Conservation (phyloP, 2,797 vertebrate species). For the Salarias fasciatus region DNA sequence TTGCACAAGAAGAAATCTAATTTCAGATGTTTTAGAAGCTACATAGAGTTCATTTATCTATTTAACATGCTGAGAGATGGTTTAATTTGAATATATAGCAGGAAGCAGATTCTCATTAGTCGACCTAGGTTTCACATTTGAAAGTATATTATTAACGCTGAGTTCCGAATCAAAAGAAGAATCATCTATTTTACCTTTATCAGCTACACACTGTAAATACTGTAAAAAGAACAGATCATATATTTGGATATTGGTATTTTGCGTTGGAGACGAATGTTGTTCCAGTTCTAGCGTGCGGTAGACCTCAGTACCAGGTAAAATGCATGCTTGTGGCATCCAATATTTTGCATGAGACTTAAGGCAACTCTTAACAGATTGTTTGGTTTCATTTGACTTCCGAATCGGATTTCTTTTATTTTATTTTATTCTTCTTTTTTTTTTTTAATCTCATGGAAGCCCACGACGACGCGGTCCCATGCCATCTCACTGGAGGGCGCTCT, state of each 20-base stretch:
- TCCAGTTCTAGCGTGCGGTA: slow-evolving; percentile 80
- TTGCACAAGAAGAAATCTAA: slow-evolving; percentile 69
- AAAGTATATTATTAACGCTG: slow-evolving; percentile 67
- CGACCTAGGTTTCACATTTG: slow-evolving; percentile 61
- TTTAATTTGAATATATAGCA: slow-evolving; percentile 68
- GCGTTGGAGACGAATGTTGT: slow-evolving; percentile 82
- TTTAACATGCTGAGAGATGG: slow-evolving; percentile 50
- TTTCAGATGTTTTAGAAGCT: slow-evolving; percentile 62
- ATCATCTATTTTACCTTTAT: slow-evolving; percentile 81
- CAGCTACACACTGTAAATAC: slow-evolving; percentile 83
- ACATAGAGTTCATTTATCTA: slow-evolving; percentile 60
- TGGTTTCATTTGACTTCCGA: slow-evolving; percentile 65
- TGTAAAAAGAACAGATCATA: slow-evolving; percentile 86
- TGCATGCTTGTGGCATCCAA: slow-evolving; percentile 84
- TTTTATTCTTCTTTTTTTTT: not conserved
- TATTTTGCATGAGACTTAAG: slow-evolving; percentile 84
- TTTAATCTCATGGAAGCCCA: no score
- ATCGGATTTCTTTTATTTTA: slow-evolving; percentile 20
- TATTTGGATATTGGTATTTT: slow-evolving; percentile 86
- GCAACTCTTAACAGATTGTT: slow-evolving; percentile 75
- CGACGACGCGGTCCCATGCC: slow-evolving; percentile 36
- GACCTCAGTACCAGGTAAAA: slow-evolving; percentile 82
- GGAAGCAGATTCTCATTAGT: slow-evolving; percentile 54
- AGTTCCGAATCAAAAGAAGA: slow-evolving; percentile 70
- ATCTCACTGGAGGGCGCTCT: slow-evolving; percentile 68